These are phyloP conservation scores for Caenorhabditis sinica DNA, from an alignment of 2,888 invertebrate species.

Conservation along the genomic window DNA sequence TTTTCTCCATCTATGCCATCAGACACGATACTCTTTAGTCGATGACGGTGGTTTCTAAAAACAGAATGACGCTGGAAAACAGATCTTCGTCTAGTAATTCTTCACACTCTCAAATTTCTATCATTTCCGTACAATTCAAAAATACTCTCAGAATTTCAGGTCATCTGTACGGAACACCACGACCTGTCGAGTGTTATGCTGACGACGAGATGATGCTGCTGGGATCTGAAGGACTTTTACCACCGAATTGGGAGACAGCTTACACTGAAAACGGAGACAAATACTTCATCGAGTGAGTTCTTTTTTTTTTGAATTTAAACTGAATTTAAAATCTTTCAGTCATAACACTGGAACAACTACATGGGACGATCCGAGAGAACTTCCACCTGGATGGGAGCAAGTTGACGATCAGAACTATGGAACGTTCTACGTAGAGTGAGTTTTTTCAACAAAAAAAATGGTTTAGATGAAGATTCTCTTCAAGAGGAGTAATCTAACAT, in stretches of 20 bases:
- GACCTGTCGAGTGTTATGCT: conserved; percentile 74
- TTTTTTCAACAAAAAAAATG: neutral
- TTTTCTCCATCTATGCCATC: conserved; percentile 27
- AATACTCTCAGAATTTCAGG: conserved; percentile 68
- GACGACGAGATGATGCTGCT: conserved; percentile 69
- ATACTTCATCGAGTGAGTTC: conserved; percentile 93
- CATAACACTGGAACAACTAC: conserved; percentile 97
- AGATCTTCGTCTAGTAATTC: neutral
- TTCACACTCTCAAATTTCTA: neutral
- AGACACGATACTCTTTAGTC: conserved; percentile 1
- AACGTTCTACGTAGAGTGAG: conserved; percentile 94
- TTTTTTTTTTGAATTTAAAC: no score
- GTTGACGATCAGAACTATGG: conserved; percentile 98
- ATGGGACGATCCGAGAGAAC: conserved; percentile 94
- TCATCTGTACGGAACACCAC: conserved; percentile 81
- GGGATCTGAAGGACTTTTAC: conserved; percentile 87
- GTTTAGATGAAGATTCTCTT: neutral
- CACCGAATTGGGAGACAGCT: conserved; percentile 97
- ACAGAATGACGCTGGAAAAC: conserved; percentile 3
- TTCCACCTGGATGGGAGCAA: conserved; percentile 99
- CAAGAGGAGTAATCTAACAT: neutral
- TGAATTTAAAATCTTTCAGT: conserved; percentile 86
- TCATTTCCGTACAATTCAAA: neutral
- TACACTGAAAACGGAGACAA: conserved; percentile 97
- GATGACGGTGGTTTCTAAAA: conserved; percentile 7